Evolutionary conservation across 2,797 vertebrate genomes (phyloP).

Genomic region (Coregonus sp.): DNA sequence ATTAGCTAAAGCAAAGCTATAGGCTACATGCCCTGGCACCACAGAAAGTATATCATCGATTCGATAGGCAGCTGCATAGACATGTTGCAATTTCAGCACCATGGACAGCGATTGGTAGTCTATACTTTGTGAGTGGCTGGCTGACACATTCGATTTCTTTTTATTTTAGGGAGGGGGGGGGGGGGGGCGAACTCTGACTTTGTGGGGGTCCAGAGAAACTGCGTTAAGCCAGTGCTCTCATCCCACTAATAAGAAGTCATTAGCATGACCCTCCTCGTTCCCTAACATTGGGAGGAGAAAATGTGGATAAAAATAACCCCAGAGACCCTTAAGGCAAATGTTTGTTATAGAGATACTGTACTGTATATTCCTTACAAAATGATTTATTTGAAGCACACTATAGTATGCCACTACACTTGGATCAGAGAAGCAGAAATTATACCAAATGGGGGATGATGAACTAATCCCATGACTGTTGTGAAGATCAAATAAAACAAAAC

Average conservation of each 20-base stretch:
- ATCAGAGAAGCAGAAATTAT: slow-evolving; percentile 25
- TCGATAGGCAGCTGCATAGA: too few species aligned
- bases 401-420: slow-evolving; percentile 14
- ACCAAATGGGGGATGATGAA: slow-evolving; percentile 44
- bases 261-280: slow-evolving; percentile 50
- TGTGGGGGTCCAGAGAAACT: too few species aligned
- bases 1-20: too few species aligned
- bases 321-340: slow-evolving; percentile 48
- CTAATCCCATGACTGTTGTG: slow-evolving; percentile 35
- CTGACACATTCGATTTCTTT: too few species aligned
- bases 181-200: too few species aligned
- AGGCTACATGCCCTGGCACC: too few species aligned
- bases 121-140: too few species aligned
- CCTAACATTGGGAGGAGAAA: slow-evolving; percentile 52
- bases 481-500: slow-evolving; percentile 28
- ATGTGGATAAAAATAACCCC: slow-evolving; percentile 62
- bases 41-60: too few species aligned
- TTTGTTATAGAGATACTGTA: slow-evolving; percentile 41
- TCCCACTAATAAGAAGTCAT: slow-evolving; percentile 68
- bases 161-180: too few species aligned
- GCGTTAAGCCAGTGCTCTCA: slow-evolving; percentile 24
- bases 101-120: too few species aligned
- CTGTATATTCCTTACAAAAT: slow-evolving; percentile 28
- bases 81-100: too few species aligned
- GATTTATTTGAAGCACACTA: slow-evolving; percentile 39